Evolutionary conservation across 2,797 vertebrate genomes (phyloP).

Genomic region (Gymnopithys bicolor): DNA sequence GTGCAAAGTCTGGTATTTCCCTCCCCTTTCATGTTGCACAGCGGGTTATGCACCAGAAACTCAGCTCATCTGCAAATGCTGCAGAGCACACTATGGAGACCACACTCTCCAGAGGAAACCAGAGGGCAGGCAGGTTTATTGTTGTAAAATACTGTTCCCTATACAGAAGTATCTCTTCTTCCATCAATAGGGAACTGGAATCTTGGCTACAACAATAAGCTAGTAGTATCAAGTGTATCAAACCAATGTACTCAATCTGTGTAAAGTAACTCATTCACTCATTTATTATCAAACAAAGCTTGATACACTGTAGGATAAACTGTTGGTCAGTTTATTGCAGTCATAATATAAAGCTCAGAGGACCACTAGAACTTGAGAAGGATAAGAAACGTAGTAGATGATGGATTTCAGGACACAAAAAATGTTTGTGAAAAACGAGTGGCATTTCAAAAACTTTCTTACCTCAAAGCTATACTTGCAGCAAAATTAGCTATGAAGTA

Average conservation of each 20-base stretch:
- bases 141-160: background rate
- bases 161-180: background rate
- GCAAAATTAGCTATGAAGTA: background rate
- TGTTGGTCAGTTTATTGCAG: background rate
- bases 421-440: background rate
- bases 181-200: background rate
- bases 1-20: background rate
- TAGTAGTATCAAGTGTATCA: background rate
- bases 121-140: background rate
- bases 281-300: background rate
- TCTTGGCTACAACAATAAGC: background rate
- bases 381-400: background rate
- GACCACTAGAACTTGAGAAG: background rate
- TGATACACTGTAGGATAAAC: background rate
- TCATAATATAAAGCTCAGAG: background rate
- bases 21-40: accelerated
- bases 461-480: background rate
- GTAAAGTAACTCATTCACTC: background rate
- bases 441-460: background rate
- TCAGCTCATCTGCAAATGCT: background rate
- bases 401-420: background rate
- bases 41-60: background rate
- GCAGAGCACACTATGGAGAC: background rate
- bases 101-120: background rate
- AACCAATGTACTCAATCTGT: background rate